These are phyloP conservation scores for Troilus luridus DNA, from an alignment of 2,888 invertebrate genomes.

Conservation along the genomic window DNA sequence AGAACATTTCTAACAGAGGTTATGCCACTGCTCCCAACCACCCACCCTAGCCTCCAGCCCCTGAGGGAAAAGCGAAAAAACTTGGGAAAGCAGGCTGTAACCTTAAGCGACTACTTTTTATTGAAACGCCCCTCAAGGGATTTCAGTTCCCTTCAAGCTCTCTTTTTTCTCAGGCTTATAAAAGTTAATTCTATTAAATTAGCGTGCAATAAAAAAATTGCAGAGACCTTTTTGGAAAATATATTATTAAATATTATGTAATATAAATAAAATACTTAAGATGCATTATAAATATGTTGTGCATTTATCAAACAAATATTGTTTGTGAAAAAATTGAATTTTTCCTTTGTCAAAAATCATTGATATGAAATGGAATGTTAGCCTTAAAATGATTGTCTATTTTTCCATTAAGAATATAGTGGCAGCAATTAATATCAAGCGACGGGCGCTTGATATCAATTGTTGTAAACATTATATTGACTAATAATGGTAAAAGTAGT, in stretches of 20 bases:
- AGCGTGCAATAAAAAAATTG: background rate
- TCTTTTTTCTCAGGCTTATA: background rate
- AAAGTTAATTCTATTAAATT: constrained; percentile 25
- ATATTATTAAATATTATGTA: background rate
- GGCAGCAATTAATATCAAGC: too few relatives aligned
- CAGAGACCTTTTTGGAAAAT: background rate
- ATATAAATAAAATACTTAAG: too few relatives aligned
- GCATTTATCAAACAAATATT: background rate
- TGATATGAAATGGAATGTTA: too few relatives aligned
- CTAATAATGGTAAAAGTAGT: too few relatives aligned
- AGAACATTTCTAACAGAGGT: background rate
- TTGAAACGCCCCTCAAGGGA: background rate
- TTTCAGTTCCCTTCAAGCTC: background rate
- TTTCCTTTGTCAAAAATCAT: too few relatives aligned
- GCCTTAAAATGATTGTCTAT: too few relatives aligned
- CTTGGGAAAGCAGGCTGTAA: constrained; percentile 1
- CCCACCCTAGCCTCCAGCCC: background rate
- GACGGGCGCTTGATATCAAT: too few relatives aligned
- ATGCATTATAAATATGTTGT: background rate
- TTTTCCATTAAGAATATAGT: too few relatives aligned
- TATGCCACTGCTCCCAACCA: background rate
- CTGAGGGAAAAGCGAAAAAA: background rate
- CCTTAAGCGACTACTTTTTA: constrained; percentile 31
- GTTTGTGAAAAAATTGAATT: too few relatives aligned
- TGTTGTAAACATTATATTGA: too few relatives aligned